These are phyloP conservation scores for Drosophila sordidapex DNA, from an alignment of 2,888 invertebrate genomes.

Conservation along the genomic window DNA sequence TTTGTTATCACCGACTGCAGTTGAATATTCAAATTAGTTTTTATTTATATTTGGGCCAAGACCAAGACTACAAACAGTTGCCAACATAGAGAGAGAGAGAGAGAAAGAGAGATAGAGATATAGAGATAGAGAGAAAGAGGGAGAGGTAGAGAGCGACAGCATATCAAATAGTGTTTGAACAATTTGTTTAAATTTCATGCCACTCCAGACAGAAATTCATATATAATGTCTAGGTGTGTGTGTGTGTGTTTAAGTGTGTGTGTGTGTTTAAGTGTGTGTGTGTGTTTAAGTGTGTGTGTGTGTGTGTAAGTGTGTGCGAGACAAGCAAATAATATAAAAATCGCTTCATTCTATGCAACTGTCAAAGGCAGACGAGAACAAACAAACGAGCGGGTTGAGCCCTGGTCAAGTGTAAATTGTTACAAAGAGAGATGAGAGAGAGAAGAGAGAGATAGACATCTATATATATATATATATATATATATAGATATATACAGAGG, in stretches of 20 bases:
- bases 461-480: background rate
- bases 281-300: slow-evolving; percentile 8
- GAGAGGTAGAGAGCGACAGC: slow-evolving; percentile 5
- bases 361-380: slow-evolving; percentile 57
- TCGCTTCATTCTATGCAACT: slow-evolving; percentile 52
- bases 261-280: slow-evolving; percentile 6
- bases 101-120: accelerated
- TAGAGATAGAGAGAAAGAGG: background rate
- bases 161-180: slow-evolving; percentile 72
- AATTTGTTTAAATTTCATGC: slow-evolving; percentile 76
- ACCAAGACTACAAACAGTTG: slow-evolving; percentile 9
- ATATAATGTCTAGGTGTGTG: slow-evolving; percentile 52
- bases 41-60: slow-evolving; percentile 17
- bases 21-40: slow-evolving; percentile 71
- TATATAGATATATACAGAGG: background rate
- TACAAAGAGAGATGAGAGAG: slow-evolving; percentile 24
- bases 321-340: slow-evolving; percentile 61
- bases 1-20: slow-evolving; percentile 72
- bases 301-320: slow-evolving; percentile 26
- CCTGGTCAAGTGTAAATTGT: slow-evolving; percentile 67
- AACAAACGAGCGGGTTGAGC: slow-evolving; percentile 49
- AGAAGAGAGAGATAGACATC: background rate
- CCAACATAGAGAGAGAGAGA: background rate
- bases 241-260: slow-evolving; percentile 11
- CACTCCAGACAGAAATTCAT: slow-evolving; percentile 65